phyloP scores from a whole-genome alignment of 2,797 vertebrate species.

The Esox masquinongy region DNA sequence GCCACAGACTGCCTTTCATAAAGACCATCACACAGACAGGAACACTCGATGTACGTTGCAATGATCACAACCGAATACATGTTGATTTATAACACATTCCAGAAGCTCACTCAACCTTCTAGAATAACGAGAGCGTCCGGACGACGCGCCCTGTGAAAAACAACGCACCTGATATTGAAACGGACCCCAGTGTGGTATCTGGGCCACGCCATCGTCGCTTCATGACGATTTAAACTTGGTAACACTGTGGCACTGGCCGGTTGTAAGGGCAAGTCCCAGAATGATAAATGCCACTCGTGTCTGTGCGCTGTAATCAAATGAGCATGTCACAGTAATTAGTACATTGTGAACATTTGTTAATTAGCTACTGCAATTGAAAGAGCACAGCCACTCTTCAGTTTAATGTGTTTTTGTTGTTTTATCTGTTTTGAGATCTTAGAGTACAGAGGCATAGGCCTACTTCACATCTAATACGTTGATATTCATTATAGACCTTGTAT shows the following conservation, averaged over 20 bases:
- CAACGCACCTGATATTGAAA: too few species aligned
- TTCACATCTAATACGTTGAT: not conserved
- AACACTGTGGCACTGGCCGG: not conserved
- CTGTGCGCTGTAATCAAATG: conserved; percentile 19
- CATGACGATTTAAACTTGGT: not conserved
- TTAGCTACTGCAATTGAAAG: conserved; percentile 17
- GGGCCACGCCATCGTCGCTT: too few species aligned
- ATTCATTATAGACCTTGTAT: not conserved
- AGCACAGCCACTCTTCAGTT: conserved; percentile 6
- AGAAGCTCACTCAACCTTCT: too few species aligned
- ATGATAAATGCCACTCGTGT: conserved; percentile 3
- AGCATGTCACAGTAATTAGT: conserved; percentile 22
- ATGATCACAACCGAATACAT: too few species aligned
- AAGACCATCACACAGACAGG: too few species aligned
- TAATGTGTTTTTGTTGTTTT: conserved; percentile 12
- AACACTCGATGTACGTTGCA: too few species aligned
- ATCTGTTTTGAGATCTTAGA: conserved; percentile 4
- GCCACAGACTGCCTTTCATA: too few species aligned
- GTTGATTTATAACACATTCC: too few species aligned
- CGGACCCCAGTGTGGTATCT: too few species aligned
- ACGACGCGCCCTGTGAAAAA: too few species aligned
- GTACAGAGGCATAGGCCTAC: not conserved
- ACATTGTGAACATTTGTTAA: conserved; percentile 24
- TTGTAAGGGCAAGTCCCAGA: not conserved
- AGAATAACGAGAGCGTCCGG: too few species aligned